Evolutionary conservation across 2,113 vertebrate genomes (phyloP), one percentile per base, ranked within the genome.

Genomic region (Globicephala melas): DNA sequence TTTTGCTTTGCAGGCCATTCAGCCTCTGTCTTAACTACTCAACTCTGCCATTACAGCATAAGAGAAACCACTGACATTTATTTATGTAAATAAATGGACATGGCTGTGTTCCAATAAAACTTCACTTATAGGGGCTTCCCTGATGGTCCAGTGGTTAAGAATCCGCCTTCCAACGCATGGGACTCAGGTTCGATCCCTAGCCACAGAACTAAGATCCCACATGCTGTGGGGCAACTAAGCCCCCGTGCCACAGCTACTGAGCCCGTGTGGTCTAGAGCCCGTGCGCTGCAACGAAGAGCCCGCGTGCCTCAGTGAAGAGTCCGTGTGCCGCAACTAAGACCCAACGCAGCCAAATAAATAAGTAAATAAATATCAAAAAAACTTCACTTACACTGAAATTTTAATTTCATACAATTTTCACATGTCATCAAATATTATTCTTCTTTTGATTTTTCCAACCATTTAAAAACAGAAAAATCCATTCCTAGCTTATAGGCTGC

Each of bases 331-430:
- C 50, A 53, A 53, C 50, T 53, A 53, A 53, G 50, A 53, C 50
- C 50, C 4, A 1, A 53, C 0, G 14, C 14, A 53, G 50, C 50
- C 50, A 53, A 53, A 53, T 53, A 53, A 53, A 53, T 53, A 50
- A 50, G 50, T 50, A 50, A 50, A 50, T 50, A 50, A 50, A 15
- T 53, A 53, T 53, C 4, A 5, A 15, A 15, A 82, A 86, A 95
- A 95, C 26, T 36, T 67, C 47, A 83, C 38, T 65, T 73, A 85
- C 79, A 89, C 20, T 79, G 33, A 93, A 95, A 93, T 81, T 20
- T 86, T 26, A 95, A 90, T 89, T 95, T 90, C 65, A 95, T 77
- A 12, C 70, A 79, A 65, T 79, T 86, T 80, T 92, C 28, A 88
- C 6, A 71, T 53, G 20, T 71, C 44, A 94, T 81, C 50, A 89